Evolutionary conservation across 1,140 invertebrate genomes (phyloP).

Genomic region (Bombus pyrosoma): DNA sequence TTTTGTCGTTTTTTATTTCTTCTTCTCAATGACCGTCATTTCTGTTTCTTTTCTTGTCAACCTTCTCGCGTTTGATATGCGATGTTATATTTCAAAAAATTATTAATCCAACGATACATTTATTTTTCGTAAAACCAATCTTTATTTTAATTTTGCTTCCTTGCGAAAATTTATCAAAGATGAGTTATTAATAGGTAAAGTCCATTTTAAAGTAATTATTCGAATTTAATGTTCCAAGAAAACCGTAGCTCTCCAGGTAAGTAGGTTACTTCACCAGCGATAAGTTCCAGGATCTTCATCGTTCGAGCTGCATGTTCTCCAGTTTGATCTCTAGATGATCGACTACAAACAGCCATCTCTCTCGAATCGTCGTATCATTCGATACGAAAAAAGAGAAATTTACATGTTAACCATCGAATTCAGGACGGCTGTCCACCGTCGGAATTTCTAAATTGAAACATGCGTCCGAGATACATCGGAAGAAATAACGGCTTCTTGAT

Average conservation of each 20-base stretch:
- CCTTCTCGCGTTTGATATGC: neutral
- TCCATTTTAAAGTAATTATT: no score
- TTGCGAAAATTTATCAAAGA: neutral
- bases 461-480: no score
- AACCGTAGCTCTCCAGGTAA: no score
- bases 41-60: neutral
- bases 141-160: neutral
- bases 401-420: no score
- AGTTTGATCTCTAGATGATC: neutral
- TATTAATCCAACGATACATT: neutral
- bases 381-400: neutral
- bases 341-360: neutral
- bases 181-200: no score
- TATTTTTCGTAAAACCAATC: neutral
- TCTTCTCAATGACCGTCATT: neutral
- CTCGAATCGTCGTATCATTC: no score
- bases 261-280: no score
- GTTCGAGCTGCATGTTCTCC: no score
- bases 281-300: no score
- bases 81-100: neutral
- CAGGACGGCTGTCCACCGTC: no score
- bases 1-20: neutral
- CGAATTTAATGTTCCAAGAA: no score
- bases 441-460: no score
- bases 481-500: neutral